Base-by-base conservation (phyloP, 2,888 invertebrate genomes). In the Nemapogon koenigi region DNA sequence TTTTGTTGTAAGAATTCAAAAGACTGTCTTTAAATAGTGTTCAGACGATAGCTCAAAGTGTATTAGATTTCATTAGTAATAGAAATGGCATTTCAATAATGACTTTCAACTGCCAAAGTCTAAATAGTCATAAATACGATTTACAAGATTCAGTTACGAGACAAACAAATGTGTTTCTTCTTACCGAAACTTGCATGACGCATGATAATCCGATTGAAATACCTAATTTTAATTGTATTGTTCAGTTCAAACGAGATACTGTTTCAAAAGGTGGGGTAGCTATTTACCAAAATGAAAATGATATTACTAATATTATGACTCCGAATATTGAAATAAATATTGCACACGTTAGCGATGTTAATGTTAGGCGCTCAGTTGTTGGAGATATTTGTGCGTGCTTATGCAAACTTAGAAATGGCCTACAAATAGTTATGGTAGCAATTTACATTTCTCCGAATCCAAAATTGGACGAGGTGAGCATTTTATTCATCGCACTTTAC, bases 161-260 rank as follows among this genome's bases (percentile, higher is more conserved):
- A 35, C 40, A 43, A 41, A 38, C 40, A 43, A 41, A 38, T 45
- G 22, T 22, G 40, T 45, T 45, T 44, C 42, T 45, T 45, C 45
- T 47, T 43, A 41, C 43, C 42, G 43, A 45, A 47, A 44, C 45
- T 40, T 44, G 45, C 40, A 44, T 44, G 45, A 41, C 40, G 41
- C 41, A 33, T 47, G 43, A 43, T 41, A 41, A 45, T 43, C 43
- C 35, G 42, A 42, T 45, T 44, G 44, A 45, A 41, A 47, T 49
- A 43, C 46, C 47, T 43, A 49, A 49, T 50, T 50, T 50, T 29
- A 45, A 49, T 46, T 50, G 48, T 43, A 48, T 50, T 46, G 45
- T 43, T 40, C 43, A 49, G 30, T 50, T 46, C 41, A 50, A 49
- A 45, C 47, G 49, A 47, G 43, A 44, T 42, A 45, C 38, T 41